Evolutionary conservation across 2,113 vertebrate genomes (phyloP).

Genomic region (Spermophilus dauricus): DNA sequence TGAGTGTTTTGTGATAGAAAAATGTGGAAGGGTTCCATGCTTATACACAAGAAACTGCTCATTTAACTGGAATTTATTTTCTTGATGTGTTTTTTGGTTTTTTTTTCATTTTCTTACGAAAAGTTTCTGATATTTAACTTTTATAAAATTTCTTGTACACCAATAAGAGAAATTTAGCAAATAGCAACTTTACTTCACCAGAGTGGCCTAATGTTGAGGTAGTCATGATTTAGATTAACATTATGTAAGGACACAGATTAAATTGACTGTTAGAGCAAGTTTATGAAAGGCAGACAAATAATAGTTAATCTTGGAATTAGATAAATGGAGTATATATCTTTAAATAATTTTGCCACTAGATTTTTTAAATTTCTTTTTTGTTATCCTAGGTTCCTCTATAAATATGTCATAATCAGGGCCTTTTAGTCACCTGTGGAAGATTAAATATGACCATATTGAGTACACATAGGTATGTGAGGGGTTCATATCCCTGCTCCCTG

Average conservation of each 20-base stretch:
- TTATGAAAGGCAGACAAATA: background rate
- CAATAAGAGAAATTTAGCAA: background rate
- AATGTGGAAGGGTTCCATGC: background rate
- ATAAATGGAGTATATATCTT: background rate
- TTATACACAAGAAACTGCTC: slow-evolving; percentile 10
- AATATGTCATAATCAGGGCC: background rate
- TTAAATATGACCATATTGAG: background rate
- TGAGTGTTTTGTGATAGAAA: background rate
- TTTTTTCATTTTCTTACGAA: slow-evolving; percentile 34
- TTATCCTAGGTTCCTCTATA: background rate
- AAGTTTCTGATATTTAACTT: slow-evolving; percentile 8
- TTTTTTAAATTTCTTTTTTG: background rate
- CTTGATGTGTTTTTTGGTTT: background rate
- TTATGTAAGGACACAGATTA: background rate
- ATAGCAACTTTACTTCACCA: background rate
- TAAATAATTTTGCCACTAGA: background rate
- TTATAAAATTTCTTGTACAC: background rate
- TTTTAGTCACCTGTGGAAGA: background rate
- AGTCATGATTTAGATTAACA: background rate
- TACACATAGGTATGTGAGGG: background rate
- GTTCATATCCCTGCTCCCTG: background rate
- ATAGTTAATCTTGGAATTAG: slow-evolving; percentile 1
- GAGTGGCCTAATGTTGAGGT: background rate
- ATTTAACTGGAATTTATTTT: background rate
- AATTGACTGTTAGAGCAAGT: background rate